These are phyloP conservation scores for Cataglyphis cursor DNA, from an alignment of 2,888 invertebrate genomes.

Conservation along the genomic window DNA sequence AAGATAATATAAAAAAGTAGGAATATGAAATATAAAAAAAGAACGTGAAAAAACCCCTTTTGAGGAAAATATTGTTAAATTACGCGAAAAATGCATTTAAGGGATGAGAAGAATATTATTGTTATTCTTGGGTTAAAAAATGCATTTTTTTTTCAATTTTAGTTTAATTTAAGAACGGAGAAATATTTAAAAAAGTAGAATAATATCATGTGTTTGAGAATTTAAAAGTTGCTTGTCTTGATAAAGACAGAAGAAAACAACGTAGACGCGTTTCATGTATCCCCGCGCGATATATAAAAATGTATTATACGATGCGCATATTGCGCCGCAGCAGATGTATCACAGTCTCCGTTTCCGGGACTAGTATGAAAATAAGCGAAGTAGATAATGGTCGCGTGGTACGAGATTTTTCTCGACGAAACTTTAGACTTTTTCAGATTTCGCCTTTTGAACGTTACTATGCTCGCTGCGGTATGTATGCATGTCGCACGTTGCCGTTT, in stretches of 20 bases:
- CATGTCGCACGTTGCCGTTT: slow-evolving; percentile 15
- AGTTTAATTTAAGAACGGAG: slow-evolving; percentile 11
- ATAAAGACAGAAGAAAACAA: slow-evolving; percentile 26
- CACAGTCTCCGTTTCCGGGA: slow-evolving; percentile 21
- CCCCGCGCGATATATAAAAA: slow-evolving; percentile 25
- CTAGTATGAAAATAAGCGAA: slow-evolving; percentile 30
- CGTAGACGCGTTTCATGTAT: slow-evolving; percentile 21
- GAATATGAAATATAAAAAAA: slow-evolving; percentile 1
- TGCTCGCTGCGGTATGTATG: neutral
- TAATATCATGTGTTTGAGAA: slow-evolving; percentile 16
- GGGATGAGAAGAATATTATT: slow-evolving; percentile 15
- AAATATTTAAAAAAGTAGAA: neutral
- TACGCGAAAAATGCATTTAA: slow-evolving; percentile 9
- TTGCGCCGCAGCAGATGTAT: slow-evolving; percentile 24
- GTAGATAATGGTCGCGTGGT: slow-evolving; percentile 29
- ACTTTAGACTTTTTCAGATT: slow-evolving; percentile 33
- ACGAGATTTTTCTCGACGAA: slow-evolving; percentile 39
- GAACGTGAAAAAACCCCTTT: neutral
- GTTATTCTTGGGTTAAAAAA: slow-evolving; percentile 3
- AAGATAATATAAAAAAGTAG: too few relatives aligned
- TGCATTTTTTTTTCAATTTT: neutral
- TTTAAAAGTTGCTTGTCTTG: slow-evolving; percentile 34
- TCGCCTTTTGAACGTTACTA: slow-evolving; percentile 32
- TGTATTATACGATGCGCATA: slow-evolving; percentile 22
- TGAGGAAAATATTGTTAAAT: neutral